Evolutionary conservation across 2,888 invertebrate genomes (phyloP), one percentile per base, ranked within the genome.

Genomic region (Cheilosia soror): DNA sequence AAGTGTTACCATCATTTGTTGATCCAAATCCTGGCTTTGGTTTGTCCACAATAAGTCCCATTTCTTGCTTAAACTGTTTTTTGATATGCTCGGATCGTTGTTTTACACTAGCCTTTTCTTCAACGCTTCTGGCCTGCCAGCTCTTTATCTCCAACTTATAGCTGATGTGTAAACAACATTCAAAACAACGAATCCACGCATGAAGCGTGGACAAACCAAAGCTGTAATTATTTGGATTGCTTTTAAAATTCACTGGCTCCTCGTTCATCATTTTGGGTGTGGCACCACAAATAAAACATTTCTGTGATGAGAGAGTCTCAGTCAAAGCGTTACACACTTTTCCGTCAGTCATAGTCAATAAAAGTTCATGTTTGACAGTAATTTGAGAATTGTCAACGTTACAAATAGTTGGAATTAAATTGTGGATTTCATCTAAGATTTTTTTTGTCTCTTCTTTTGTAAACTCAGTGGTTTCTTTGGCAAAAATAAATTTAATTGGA

Each of bases 351-450:
- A 49, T 49, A 20, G 49, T 49, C 25, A 49, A 25, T 25, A 49
- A 25, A 25, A 49, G 25, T 6, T 49, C 49, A 9, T 49, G 49
- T 25, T 49, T 49, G 49, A 49, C 49, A 49, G 49, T 20, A 49
- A 49, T 49, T 49, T 49, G 49, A 49, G n/a, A 49, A 49, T 49
- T 25, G 9, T 20, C 20, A 15, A 49, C 20, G 25, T 25, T 25
- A 49, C 49, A 49, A 49, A 15, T 25, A 20, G 49, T 49, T 49
- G 49, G 49, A 49, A 49, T 15, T 49, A 49, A 49, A 49, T 49
- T 20, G 20, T 3, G 15, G 15, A 49, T 49, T 49, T 49, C 49
- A 20, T 49, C 25, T 49, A 9, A 49, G 25, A 25, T 25, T 49
- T 49, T 49, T 6, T 49, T 49, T 15, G 25, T 49, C 20, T 49